Evolutionary conservation across 1,140 invertebrate genomes (phyloP).

Genomic region (Drosophila sturtevanti): DNA sequence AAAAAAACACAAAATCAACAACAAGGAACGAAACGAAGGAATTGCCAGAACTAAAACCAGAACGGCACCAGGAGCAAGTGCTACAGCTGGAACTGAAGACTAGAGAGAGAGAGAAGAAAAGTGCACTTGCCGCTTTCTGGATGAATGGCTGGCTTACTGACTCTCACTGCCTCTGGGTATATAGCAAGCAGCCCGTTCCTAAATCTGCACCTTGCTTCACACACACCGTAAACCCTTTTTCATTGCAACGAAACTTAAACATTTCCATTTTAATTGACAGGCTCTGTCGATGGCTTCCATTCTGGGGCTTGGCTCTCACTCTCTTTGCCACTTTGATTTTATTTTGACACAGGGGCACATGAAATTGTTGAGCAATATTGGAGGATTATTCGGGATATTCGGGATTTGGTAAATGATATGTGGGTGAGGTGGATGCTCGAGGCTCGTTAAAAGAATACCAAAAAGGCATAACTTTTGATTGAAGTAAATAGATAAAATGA

Average conservation of each 20-base stretch:
- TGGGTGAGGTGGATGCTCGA: not conserved
- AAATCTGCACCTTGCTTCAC: conserved; percentile 1
- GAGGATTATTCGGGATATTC: not conserved
- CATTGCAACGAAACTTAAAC: conserved; percentile 72
- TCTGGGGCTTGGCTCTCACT: too few relatives aligned
- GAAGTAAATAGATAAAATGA: not conserved
- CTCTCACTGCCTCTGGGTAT: conserved; percentile 3
- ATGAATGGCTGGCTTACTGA: conserved; percentile 34
- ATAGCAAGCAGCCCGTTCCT: not conserved
- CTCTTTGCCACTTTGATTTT: conserved; percentile 27
- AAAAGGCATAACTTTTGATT: not conserved
- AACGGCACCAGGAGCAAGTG: not conserved
- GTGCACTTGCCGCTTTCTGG: conserved; percentile 30
- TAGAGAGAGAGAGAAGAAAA: too few relatives aligned
- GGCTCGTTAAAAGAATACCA: not conserved
- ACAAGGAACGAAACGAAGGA: conserved; percentile 26
- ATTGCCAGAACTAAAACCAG: conserved; percentile 4
- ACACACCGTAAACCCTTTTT: conserved; percentile 48
- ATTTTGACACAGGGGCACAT: conserved; percentile 11
- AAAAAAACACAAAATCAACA: conserved; percentile 59
- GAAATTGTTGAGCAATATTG: not conserved
- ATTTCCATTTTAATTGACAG: conserved; percentile 81
- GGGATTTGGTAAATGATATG: not conserved
- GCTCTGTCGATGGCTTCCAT: conserved; percentile 63
- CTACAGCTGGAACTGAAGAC: conserved; percentile 9